Evolutionary conservation across 1,140 invertebrate species (phyloP).

Genomic region (Microvelia longipes): DNA sequence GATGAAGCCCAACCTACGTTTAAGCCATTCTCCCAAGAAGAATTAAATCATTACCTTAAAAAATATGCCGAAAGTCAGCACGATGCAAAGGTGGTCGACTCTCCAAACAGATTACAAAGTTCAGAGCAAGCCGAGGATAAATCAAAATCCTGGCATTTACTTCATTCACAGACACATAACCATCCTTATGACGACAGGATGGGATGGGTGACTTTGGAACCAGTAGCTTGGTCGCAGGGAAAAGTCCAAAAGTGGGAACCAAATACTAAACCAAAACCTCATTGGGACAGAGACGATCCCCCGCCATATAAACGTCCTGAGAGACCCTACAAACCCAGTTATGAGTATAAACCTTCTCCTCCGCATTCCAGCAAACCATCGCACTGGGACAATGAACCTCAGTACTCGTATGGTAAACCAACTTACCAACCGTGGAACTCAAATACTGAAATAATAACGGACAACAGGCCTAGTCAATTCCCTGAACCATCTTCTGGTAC

Average conservation of each 20-base stretch:
- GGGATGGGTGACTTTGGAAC: slow-evolving; percentile 59
- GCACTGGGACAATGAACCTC: slow-evolving; percentile 5
- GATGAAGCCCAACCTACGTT: slow-evolving; percentile 18
- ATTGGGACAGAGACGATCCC: slow-evolving; percentile 5
- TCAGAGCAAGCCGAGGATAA: slow-evolving; percentile 19
- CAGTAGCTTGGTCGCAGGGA: slow-evolving; percentile 59
- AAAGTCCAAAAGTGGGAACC: slow-evolving; percentile 62
- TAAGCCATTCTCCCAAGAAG: slow-evolving; percentile 24
- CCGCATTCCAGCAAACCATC: slow-evolving; percentile 4
- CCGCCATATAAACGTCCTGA: slow-evolving; percentile 19
- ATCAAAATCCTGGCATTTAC: slow-evolving; percentile 28
- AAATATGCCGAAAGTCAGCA: slow-evolving; percentile 16
- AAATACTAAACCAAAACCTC: slow-evolving; percentile 12
- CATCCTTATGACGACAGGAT: slow-evolving; percentile 47
- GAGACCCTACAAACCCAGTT: slow-evolving; percentile 26
- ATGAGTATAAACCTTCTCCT: slow-evolving; percentile 21
- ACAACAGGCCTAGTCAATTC: slow-evolving; percentile 46
- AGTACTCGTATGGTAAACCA: slow-evolving; percentile 10
- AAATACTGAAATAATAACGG: slow-evolving; percentile 43
- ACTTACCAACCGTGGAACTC: slow-evolving; percentile 28
- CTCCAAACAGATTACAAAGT: slow-evolving; percentile 16
- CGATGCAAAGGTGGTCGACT: slow-evolving; percentile 18
- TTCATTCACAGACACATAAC: slow-evolving; percentile 32
- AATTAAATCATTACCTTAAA: slow-evolving; percentile 22
- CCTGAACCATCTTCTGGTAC: slow-evolving; percentile 27